These are phyloP conservation scores for Sylvilagus bachmani DNA, from an alignment of 2,113 vertebrate species.

Conservation along the genomic window DNA sequence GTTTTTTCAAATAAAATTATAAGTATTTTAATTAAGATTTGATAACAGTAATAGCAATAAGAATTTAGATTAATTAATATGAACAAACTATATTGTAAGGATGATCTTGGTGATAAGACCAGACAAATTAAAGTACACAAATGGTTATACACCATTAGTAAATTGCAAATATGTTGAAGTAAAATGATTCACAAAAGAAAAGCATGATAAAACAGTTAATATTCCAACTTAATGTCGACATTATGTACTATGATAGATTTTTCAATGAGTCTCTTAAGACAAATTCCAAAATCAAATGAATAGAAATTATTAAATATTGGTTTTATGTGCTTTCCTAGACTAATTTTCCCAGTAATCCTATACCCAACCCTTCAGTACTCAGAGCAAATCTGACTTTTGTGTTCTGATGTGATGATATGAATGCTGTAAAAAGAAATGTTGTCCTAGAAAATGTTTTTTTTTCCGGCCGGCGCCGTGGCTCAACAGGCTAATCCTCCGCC, in stretches of 20 bases:
- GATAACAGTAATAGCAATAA: conserved; percentile 69
- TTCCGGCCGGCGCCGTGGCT: no score
- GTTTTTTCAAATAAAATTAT: conserved; percentile 75
- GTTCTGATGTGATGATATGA: not conserved
- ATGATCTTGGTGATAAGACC: not conserved
- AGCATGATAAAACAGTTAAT: conserved; percentile 39
- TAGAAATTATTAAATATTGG: conserved; percentile 7
- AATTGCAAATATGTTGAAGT: conserved; percentile 7
- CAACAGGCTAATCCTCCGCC: no score
- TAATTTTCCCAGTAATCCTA: not conserved
- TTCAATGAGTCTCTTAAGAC: conserved; percentile 46
- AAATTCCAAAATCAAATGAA: conserved; percentile 40
- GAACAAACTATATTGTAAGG: conserved; percentile 44
- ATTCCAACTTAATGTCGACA: conserved; percentile 27
- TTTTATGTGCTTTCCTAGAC: conserved; percentile 36
- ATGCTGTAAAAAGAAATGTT: conserved; percentile 6
- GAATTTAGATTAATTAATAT: conserved; percentile 69
- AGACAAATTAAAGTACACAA: conserved; percentile 64
- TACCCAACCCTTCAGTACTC: not conserved
- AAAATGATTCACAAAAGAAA: conserved; percentile 22
- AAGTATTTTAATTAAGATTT: conserved; percentile 68
- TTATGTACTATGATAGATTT: not conserved
- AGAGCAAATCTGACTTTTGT: not conserved
- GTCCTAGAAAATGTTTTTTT: not conserved
- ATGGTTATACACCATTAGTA: not conserved